phyloP scores from a whole-genome alignment of 2,888 invertebrate genomes.

The Argyresthia albistria region DNA sequence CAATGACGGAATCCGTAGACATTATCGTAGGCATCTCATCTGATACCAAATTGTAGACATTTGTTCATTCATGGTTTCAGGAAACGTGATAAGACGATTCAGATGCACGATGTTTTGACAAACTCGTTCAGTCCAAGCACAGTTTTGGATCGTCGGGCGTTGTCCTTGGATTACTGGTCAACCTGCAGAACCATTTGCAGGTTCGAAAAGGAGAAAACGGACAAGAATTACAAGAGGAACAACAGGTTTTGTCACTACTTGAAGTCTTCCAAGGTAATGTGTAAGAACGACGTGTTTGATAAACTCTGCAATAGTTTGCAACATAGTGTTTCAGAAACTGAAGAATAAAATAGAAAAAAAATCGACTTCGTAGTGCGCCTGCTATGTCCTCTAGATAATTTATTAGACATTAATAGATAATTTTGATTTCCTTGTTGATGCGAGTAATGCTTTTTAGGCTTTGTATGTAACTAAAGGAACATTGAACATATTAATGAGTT shows the following conservation, averaged over 20 bases:
- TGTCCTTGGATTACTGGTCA: slow-evolving; percentile 80
- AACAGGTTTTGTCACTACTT: slow-evolving; percentile 86
- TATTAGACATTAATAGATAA: too few relatives aligned
- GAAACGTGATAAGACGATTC: slow-evolving; percentile 43
- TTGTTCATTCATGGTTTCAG: slow-evolving; percentile 44
- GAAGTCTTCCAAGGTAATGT: slow-evolving; percentile 68
- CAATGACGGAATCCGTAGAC: too few relatives aligned
- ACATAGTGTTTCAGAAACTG: too few relatives aligned
- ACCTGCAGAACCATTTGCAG: slow-evolving; percentile 78
- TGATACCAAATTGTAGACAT: too few relatives aligned
- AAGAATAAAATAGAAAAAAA: too few relatives aligned
- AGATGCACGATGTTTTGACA: slow-evolving; percentile 48
- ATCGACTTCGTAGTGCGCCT: too few relatives aligned
- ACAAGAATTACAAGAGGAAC: slow-evolving; percentile 74
- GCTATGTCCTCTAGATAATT: too few relatives aligned
- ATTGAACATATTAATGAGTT: too few relatives aligned
- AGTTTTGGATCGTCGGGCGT: slow-evolving; percentile 64
- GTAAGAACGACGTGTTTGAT: slow-evolving; percentile 63
- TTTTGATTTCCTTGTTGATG: too few relatives aligned
- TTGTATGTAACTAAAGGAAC: too few relatives aligned
- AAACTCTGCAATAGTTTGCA: slow-evolving; percentile 50
- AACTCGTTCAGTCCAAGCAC: slow-evolving; percentile 57
- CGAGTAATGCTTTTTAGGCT: too few relatives aligned
- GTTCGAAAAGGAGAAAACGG: slow-evolving; percentile 74
- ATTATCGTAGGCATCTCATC: too few relatives aligned